phyloP scores from a whole-genome alignment of 2,113 vertebrate species.

The Coryphaenoides rupestris region DNA sequence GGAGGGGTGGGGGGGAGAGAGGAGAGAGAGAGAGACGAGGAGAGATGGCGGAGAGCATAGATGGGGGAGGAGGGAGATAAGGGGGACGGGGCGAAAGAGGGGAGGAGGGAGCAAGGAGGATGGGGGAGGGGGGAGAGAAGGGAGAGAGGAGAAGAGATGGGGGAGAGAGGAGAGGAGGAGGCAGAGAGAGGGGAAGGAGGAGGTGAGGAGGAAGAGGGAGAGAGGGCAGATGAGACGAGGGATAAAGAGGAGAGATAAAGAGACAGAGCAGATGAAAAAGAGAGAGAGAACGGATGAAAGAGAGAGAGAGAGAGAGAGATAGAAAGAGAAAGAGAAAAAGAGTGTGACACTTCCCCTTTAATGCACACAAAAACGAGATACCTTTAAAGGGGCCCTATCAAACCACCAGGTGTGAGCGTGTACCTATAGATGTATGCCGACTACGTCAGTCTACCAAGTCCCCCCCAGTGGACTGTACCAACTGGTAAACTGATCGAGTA shows the following conservation, averaged over 20 bases:
- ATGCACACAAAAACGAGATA: no score
- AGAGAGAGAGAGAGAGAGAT: conserved; percentile 6
- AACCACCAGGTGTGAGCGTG: no score
- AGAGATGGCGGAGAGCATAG: background rate
- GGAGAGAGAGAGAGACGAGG: background rate
- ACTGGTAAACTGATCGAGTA: no score
- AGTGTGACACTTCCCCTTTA: no score
- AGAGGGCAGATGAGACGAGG: no score
- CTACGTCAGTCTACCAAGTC: no score
- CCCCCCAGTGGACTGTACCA: no score
- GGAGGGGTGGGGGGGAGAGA: background rate
- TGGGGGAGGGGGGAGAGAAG: background rate
- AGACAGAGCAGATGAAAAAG: no score
- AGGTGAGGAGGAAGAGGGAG: no score
- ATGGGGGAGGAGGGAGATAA: background rate
- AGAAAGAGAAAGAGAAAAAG: background rate
- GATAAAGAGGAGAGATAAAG: background rate
- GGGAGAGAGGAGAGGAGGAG: background rate
- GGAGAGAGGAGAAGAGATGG: background rate
- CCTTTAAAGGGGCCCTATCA: no score
- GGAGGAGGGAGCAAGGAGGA: background rate
- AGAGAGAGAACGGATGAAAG: background rate
- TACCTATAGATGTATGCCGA: no score
- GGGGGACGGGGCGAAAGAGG: background rate
- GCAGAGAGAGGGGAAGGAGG: no score